Base-by-base conservation (phyloP, 2,888 invertebrate genomes). In the Venusia cambrica region DNA sequence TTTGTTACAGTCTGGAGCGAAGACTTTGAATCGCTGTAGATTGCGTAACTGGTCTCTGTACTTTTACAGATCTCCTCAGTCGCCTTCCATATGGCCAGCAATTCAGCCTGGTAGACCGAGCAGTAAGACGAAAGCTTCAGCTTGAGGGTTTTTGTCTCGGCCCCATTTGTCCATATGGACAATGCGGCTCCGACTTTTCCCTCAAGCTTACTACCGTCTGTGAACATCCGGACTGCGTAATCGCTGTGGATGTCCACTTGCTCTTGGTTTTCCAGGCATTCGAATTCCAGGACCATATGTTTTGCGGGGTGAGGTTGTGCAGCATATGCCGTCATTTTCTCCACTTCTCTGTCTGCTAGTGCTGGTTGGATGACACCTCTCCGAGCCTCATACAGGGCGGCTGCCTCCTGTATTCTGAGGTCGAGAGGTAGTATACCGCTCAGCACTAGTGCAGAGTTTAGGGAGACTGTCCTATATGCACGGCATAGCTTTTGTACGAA, bases 191-290 rank as follows among this genome's bases (percentile, higher is more conserved):
- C 24, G 8, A 24, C 24, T n/a, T n/a, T n/a, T n/a, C n/a, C n/a
- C n/a, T 19, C 19, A 15, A 34, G n/a, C 14, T 31, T 37, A 6
- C 27, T 26, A 7, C 25, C 28, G 5, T 41, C 32, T 2, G 25
- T 41, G n/a, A 18, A 41, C n/a, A n/a, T 41, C 0, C 6, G 3
- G 1, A 25, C 19, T 12, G 6, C 32, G 2, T 12, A 7, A 2
- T 13, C 3, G 13, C 3, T 17, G 9, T 13, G 6, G 1, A 11
- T 1, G 1, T 33, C 10, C 8, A 16, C 10, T 8, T 13, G 24
- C 1, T 11, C 20, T 5, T 21, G 7, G 36, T 41, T 15, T 13
- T 2, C 9, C 41, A 41, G 11, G 32, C 25, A 2, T 1, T 2
- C n/a, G 17, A 41, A 33, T 1, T 25, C n/a, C 4, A 25, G 10